Evolutionary conservation across 2,113 vertebrate genomes (phyloP), one percentile per base, ranked within the genome.

Genomic region (Pampusana beccarii): DNA sequence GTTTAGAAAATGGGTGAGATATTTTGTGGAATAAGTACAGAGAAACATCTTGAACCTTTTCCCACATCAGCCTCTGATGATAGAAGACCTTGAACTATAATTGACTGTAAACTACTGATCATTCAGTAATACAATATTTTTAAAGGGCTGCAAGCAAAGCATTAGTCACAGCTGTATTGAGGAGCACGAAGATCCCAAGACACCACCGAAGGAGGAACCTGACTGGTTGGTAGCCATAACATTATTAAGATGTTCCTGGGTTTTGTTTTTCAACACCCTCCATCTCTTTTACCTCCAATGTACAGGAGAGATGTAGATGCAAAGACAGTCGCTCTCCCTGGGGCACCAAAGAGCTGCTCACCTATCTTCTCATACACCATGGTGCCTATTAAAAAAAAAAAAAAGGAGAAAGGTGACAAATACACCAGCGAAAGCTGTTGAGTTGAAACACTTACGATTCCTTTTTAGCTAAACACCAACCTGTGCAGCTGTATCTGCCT

Each of bases 291-390:
- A 98, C 98, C 98, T 97, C 98, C 98, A 88, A 95, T 86, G 8
- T 98, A 98, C 96, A 98, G 98, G 24, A 98, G 97, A 50, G 98
- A 98, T 23, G 98, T 98, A 67, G 98, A 96, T 96, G 98, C 98
- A 73, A 98, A 98, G 81, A 98, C 98, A 77, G 98, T 71, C 21
- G 98, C 88, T 91, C 97, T 98, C 77, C 98, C 98, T 33, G 98
- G 98, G 29, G 97, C 98, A 58, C 98, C 98, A 7, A 98, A 98
- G 81, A 98, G 88, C 72, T 98, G 98, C 58, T 98, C 98, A 44
- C 98, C 98, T 48, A 98, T 95, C 80, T 98, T 98, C 94, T 98
- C 98, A 86, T 98, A 98, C 17, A 98, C 98, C 98, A 98, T 98
- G 93, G 98, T 98, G 53, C 98, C 98, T 98, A 71, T 26, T 40